These are phyloP conservation scores for Azemiops feae DNA, from an alignment of 2,113 vertebrate genomes.

Conservation along the genomic window DNA sequence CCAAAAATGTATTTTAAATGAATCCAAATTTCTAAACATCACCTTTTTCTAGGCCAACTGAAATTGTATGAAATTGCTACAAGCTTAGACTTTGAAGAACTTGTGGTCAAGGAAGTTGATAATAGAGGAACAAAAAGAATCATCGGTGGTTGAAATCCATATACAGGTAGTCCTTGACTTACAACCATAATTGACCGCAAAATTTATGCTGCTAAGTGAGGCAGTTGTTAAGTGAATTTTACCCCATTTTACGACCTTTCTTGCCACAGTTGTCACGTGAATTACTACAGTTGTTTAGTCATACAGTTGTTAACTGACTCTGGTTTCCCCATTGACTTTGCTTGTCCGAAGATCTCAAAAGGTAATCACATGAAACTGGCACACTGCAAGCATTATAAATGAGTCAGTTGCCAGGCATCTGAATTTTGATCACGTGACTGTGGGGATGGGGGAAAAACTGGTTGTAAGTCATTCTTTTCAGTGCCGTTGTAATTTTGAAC, in stretches of 20 bases:
- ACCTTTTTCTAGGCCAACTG: background rate
- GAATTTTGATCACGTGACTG: background rate
- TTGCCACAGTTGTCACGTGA: background rate
- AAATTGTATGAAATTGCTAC: too few relatives aligned
- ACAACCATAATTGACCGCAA: background rate
- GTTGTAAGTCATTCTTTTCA: background rate
- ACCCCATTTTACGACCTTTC: background rate
- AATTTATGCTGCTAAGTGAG: background rate
- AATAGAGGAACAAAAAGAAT: too few relatives aligned
- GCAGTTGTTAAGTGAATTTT: background rate
- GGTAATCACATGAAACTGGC: background rate
- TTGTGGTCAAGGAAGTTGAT: too few relatives aligned
- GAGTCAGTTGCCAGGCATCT: background rate
- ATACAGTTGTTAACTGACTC: background rate
- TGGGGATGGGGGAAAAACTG: background rate
- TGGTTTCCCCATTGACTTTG: background rate
- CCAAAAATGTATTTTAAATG: too few relatives aligned
- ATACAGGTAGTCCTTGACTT: background rate
- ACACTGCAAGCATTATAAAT: background rate
- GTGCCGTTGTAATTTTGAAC: background rate
- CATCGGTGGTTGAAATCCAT: too few relatives aligned
- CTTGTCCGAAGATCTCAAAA: background rate
- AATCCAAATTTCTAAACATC: too few relatives aligned
- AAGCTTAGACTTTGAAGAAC: too few relatives aligned
- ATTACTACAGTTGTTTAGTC: background rate